Conservation (phyloP, 2,888 invertebrate species). For the Drosophila maculinotata region DNA sequence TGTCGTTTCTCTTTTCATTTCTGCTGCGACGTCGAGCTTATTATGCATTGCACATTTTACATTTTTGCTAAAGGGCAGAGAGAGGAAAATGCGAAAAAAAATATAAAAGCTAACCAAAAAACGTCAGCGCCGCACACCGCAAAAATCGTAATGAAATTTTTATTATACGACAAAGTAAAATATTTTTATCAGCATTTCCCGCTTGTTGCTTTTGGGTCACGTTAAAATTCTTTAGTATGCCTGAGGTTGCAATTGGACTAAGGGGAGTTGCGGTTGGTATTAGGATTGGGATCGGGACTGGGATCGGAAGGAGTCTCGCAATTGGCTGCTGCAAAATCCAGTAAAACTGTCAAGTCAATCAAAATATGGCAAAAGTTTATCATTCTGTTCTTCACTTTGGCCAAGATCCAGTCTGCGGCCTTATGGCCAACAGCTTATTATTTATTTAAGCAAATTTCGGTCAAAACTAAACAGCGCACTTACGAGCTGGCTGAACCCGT, state of each 20-base stretch:
- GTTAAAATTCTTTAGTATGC: slow-evolving; percentile 56
- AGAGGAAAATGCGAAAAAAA: slow-evolving; percentile 1
- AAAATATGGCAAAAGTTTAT: slow-evolving; percentile 69
- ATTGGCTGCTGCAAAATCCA: slow-evolving; percentile 26
- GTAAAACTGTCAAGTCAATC: slow-evolving; percentile 72
- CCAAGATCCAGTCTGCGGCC: slow-evolving; percentile 29
- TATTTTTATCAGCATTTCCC: slow-evolving; percentile 79
- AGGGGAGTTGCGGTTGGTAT: not conserved
- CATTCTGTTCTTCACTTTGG: slow-evolving; percentile 40
- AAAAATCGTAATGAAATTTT: slow-evolving; percentile 81
- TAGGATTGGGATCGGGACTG: not conserved
- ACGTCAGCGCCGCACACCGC: slow-evolving; percentile 58
- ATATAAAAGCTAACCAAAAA: slow-evolving; percentile 26
- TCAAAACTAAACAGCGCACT: slow-evolving; percentile 62
- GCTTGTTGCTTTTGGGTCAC: slow-evolving; percentile 74
- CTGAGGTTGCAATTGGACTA: slow-evolving; percentile 25
- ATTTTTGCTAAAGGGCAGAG: slow-evolving; percentile 59
- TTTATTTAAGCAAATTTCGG: slow-evolving; percentile 75
- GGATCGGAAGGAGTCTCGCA: slow-evolving; percentile 4
- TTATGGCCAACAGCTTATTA: slow-evolving; percentile 53
- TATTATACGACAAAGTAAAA: slow-evolving; percentile 79
- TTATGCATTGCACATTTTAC: slow-evolving; percentile 81
- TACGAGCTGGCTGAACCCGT: slow-evolving; percentile 19
- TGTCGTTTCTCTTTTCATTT: slow-evolving; percentile 47
- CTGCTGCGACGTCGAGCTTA: slow-evolving; percentile 58